Evolutionary conservation across 1,140 invertebrate species (phyloP).

Genomic region (Ephestia elutella): DNA sequence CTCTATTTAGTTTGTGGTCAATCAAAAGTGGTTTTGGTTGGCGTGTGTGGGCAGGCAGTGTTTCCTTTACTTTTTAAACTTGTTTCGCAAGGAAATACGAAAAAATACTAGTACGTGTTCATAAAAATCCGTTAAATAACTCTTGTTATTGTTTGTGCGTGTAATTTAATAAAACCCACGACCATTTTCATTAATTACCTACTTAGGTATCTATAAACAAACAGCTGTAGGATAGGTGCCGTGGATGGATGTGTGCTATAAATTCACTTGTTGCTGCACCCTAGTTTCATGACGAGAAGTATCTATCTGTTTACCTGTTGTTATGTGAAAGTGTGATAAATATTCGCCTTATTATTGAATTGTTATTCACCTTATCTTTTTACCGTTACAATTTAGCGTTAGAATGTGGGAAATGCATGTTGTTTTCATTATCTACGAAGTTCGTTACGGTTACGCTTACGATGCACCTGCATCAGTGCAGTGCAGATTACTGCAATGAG

Average conservation of each 20-base stretch:
- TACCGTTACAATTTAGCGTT: conserved; percentile 52
- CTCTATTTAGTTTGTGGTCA: no score
- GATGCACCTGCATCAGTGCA: conserved; percentile 59
- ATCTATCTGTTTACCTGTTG: conserved; percentile 51
- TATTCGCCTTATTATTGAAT: conserved; percentile 43
- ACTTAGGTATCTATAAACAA: conserved; percentile 32
- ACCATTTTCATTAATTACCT: conserved; percentile 16
- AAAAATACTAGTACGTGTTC: no score
- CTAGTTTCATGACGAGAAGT: conserved; percentile 63
- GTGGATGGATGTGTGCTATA: conserved; percentile 31
- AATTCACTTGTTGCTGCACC: conserved; percentile 57
- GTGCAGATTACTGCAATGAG: conserved; percentile 42
- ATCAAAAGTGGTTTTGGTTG: no score
- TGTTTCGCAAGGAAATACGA: no score
- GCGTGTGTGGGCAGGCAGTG: no score
- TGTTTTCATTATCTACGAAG: conserved; percentile 41
- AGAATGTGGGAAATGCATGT: conserved; percentile 44
- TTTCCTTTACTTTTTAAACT: no score
- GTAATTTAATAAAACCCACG: conserved; percentile 17
- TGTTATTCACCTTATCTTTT: conserved; percentile 49
- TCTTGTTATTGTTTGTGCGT: not conserved
- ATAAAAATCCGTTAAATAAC: no score
- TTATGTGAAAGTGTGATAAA: conserved; percentile 56
- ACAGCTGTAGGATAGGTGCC: conserved; percentile 40
- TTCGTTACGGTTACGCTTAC: conserved; percentile 40